Percentiles rank a stretch among this genome's conserved stretches.
These are phyloP conservation scores for Danio kyathit DNA, from an alignment of 2,797 vertebrate genomes.

Conservation along the genomic window DNA sequence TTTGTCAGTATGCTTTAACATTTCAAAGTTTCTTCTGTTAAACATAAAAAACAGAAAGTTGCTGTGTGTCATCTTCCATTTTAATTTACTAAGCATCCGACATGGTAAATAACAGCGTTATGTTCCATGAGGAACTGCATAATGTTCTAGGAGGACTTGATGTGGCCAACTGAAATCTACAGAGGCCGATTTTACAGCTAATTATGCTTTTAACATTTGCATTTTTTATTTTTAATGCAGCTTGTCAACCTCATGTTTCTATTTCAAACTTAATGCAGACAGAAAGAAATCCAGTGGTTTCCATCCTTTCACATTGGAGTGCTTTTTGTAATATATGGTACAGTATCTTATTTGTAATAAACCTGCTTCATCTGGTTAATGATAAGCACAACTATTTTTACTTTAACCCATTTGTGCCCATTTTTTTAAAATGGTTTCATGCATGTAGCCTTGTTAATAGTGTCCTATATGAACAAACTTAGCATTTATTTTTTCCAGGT, in stretches of 20 bases:
- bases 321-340: neutral
- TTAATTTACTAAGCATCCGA: neutral
- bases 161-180: neutral
- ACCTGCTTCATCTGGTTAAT: neutral
- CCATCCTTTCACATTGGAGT: neutral
- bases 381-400: neutral
- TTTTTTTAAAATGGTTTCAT: no score
- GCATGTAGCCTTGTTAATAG: no score
- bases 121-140: conserved; percentile 1
- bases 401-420: no score
- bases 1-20: neutral
- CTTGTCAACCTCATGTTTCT: neutral
- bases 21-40: neutral
- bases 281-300: neutral
- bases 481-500: no score
- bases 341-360: neutral
- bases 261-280: neutral
- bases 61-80: neutral
- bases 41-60: neutral
- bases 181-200: neutral
- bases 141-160: neutral
- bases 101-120: neutral
- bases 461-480: no score
- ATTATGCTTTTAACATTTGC: neutral
- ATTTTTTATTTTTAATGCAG: neutral